These are phyloP conservation scores for Takifugu flavidus DNA, from an alignment of 2,113 vertebrate species.

Conservation along the genomic window DNA sequence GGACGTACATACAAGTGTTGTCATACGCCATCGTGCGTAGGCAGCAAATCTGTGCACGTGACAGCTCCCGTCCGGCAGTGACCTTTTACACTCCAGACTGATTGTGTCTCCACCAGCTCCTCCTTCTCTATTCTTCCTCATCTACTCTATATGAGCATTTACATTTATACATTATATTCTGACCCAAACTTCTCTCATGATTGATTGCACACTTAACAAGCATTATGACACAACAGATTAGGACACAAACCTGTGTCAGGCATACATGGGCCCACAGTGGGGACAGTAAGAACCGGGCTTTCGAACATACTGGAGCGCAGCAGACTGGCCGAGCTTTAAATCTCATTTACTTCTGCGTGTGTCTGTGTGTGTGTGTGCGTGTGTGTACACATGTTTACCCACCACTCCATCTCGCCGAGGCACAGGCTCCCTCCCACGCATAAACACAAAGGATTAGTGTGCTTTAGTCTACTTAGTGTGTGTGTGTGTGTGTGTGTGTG, in stretches of 20 bases:
- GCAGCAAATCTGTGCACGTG: conserved; percentile 18
- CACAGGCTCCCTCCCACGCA: background rate
- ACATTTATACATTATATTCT: background rate
- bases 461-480: background rate
- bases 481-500: background rate
- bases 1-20: background rate
- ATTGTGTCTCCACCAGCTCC: conserved; percentile 26
- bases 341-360: conserved; percentile 26
- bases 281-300: conserved; percentile 10
- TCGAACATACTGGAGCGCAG: background rate
- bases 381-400: conserved; percentile 14
- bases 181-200: background rate
- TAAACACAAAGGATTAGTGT: conserved; percentile 11
- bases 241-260: too few relatives aligned
- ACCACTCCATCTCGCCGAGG: background rate
- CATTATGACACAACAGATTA: too few relatives aligned
- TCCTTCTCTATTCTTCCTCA: background rate
- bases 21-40: conserved; percentile 22
- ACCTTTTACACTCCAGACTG: conserved; percentile 31
- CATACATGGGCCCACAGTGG: background rate
- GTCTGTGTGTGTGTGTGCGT: background rate
- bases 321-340: conserved; percentile 10
- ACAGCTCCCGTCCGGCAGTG: conserved; percentile 17
- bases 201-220: background rate
- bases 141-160: too few relatives aligned